Conservation (phyloP, 2,113 vertebrate species). For the Pipa parva region DNA sequence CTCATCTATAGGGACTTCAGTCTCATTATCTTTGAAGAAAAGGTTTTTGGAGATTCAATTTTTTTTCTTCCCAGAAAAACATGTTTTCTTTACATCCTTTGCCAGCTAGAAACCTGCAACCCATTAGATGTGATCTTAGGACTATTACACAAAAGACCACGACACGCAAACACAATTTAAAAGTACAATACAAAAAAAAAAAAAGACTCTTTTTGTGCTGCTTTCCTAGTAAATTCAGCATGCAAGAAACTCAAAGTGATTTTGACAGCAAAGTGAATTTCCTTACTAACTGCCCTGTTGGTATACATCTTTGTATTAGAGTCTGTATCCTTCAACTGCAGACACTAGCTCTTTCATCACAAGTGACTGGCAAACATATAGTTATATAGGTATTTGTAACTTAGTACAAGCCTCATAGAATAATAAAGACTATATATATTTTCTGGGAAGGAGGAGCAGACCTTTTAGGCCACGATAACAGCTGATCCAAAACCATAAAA, state of each 20-base stretch:
- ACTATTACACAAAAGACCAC: conserved; percentile 7
- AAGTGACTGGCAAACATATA: too few species aligned
- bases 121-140: conserved; percentile 12
- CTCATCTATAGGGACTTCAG: conserved; percentile 7
- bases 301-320: too few species aligned
- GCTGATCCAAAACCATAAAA: not conserved
- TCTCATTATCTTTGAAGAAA: conserved; percentile 1
- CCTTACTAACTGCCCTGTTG: too few species aligned
- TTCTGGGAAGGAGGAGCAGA: not conserved
- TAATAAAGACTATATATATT: not conserved
- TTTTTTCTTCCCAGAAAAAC: conserved; percentile 12
- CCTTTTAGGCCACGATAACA: conserved; percentile 15
- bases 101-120: conserved; percentile 25
- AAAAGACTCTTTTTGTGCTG: not conserved
- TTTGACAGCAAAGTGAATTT: too few species aligned
- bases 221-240: not conserved
- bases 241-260: too few species aligned
- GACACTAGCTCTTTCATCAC: too few species aligned
- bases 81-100: conserved; percentile 26
- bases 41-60: conserved; percentile 3
- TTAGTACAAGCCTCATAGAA: not conserved
- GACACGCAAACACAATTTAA: conserved; percentile 21
- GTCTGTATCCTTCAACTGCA: too few species aligned
- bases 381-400: too few species aligned
- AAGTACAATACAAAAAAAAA: conserved; percentile 1